These are phyloP conservation scores for Nothoprocta perdicaria DNA, from an alignment of 2,113 vertebrate genomes.

Conservation along the genomic window DNA sequence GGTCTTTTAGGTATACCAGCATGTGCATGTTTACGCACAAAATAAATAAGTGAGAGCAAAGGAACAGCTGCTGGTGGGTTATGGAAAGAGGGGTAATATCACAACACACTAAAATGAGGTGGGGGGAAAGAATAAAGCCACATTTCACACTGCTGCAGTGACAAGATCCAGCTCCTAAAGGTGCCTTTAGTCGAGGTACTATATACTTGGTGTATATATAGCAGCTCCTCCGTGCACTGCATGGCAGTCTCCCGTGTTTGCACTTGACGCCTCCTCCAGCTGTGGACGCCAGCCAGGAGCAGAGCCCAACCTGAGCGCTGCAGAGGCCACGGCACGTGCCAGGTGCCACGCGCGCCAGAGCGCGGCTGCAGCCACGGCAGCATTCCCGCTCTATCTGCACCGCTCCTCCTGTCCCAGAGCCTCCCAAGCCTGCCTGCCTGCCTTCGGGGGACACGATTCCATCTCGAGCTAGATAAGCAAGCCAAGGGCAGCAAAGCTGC, in stretches of 20 bases:
- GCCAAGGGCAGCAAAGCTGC: neutral
- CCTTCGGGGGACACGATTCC: neutral
- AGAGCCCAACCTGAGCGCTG: slow-evolving; percentile 10
- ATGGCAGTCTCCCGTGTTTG: neutral
- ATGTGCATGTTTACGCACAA: neutral
- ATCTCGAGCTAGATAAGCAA: neutral
- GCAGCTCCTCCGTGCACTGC: neutral
- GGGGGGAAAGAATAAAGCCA: neutral
- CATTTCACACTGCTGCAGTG: neutral
- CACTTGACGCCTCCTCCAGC: slow-evolving; percentile 33
- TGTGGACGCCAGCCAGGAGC: slow-evolving; percentile 34
- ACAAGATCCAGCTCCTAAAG: neutral
- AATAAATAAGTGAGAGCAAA: neutral
- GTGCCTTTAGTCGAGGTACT: neutral
- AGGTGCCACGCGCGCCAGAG: slow-evolving; percentile 55
- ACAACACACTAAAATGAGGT: neutral
- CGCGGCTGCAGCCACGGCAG: slow-evolving; percentile 14
- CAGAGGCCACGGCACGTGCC: slow-evolving; percentile 16
- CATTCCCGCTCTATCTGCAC: slow-evolving; percentile 37
- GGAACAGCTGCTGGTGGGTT: neutral
- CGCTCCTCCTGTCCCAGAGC: neutral
- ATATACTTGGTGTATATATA: neutral
- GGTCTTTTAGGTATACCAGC: slow-evolving; percentile 4
- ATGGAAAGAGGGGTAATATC: neutral
- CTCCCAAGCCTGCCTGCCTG: neutral